Percentiles rank a stretch among this genome's conserved stretches.
These are phyloP conservation scores for Thymelicus acteon DNA, from an alignment of 2,888 invertebrate genomes.

Conservation along the genomic window DNA sequence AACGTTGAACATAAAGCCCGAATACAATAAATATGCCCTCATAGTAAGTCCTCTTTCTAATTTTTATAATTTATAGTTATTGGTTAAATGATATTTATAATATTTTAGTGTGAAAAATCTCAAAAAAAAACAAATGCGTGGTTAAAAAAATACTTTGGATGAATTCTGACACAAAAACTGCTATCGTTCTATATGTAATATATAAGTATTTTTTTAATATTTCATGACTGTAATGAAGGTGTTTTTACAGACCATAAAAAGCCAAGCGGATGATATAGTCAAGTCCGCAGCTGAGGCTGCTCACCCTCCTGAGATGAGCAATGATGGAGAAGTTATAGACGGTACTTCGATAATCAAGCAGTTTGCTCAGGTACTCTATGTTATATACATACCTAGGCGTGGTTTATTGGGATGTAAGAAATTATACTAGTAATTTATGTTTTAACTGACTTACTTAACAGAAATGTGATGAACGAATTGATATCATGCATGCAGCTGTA, in stretches of 20 bases:
- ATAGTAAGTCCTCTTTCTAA: conserved; percentile 47
- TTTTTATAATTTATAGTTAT: neutral
- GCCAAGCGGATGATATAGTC: conserved; percentile 53
- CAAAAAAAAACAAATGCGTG: no score
- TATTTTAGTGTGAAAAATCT: no score
- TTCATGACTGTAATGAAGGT: neutral
- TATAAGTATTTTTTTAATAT: no score
- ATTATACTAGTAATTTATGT: neutral
- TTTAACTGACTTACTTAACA: conserved; percentile 42
- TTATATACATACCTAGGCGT: no score
- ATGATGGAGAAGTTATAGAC: conserved; percentile 49
- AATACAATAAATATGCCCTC: conserved; percentile 48
- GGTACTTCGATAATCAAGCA: conserved; percentile 56
- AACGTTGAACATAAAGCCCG: conserved; percentile 42
- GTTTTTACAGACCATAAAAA: conserved; percentile 52
- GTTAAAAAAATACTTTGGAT: no score
- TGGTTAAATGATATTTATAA: no score
- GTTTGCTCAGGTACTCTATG: conserved; percentile 57
- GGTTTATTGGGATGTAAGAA: neutral
- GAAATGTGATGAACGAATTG: conserved; percentile 59
- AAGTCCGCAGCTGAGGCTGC: conserved; percentile 45
- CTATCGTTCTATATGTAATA: no score
- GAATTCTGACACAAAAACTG: no score
- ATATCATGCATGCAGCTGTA: conserved; percentile 51
- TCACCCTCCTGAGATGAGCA: conserved; percentile 42